Evolutionary conservation across 2,888 invertebrate species (phyloP).

Genomic region (Nebria brevicollis): DNA sequence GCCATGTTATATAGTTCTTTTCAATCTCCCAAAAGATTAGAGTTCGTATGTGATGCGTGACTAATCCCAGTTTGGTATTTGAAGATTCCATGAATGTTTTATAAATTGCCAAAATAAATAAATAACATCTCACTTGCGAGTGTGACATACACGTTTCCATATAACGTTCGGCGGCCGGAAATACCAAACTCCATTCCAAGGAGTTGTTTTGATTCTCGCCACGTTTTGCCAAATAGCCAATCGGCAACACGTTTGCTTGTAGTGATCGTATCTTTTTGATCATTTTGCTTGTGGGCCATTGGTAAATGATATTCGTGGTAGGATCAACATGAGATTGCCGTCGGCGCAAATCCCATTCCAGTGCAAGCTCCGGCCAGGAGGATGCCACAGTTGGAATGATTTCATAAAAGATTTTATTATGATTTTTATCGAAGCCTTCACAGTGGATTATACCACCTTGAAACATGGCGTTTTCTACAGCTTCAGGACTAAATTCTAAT

Average conservation of each 20-base stretch:
- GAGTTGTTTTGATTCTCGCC: constrained; percentile 70
- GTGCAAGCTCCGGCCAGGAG: constrained; percentile 78
- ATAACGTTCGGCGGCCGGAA: constrained; percentile 80
- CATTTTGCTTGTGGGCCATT: constrained; percentile 78
- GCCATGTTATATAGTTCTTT: constrained; percentile 76
- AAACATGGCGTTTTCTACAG: constrained; percentile 68
- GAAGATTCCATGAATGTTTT: constrained; percentile 77
- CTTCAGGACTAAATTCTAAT: constrained; percentile 68
- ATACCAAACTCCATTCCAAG: constrained; percentile 82
- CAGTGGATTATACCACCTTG: constrained; percentile 77
- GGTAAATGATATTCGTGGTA: constrained; percentile 68
- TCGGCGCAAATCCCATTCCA: constrained; percentile 73
- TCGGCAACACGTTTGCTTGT: constrained; percentile 77
- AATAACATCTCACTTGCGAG: constrained; percentile 76
- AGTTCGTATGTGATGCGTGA: constrained; percentile 77
- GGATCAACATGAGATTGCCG: constrained; percentile 69
- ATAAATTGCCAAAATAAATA: constrained; percentile 75
- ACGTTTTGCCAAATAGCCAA: constrained; percentile 73
- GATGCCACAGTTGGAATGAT: constrained; percentile 76
- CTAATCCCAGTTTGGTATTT: constrained; percentile 72
- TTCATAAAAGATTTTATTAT: constrained; percentile 68
- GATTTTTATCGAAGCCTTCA: constrained; percentile 62
- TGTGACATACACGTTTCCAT: constrained; percentile 77
- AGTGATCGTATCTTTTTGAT: constrained; percentile 72
- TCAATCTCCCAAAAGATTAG: constrained; percentile 84